Percentiles rank a stretch among this genome's conserved stretches.
These are phyloP conservation scores for Lacerta viridis DNA, from an alignment of 2,797 vertebrate genomes.

Conservation along the genomic window DNA sequence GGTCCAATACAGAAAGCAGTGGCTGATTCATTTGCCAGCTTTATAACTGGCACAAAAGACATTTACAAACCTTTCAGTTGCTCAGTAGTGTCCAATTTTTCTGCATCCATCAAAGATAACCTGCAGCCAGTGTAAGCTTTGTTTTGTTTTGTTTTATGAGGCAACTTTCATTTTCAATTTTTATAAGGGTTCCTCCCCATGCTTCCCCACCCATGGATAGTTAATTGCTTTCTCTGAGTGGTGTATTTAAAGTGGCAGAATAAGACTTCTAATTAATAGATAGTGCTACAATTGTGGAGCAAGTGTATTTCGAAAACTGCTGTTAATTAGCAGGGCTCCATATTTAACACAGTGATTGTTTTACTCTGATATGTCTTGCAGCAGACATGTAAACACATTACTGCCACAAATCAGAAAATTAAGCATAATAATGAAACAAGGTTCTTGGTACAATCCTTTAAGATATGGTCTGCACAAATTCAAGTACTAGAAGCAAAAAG, in stretches of 20 bases:
- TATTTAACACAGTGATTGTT: background rate
- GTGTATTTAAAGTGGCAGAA: background rate
- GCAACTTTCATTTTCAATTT: background rate
- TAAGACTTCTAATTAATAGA: background rate
- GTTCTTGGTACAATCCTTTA: background rate
- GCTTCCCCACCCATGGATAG: background rate
- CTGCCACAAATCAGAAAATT: background rate
- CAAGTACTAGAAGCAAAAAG: background rate
- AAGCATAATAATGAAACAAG: background rate
- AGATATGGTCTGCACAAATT: background rate
- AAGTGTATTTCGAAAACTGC: slow-evolving; percentile 30
- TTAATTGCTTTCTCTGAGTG: background rate
- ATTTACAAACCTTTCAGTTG: slow-evolving; percentile 26
- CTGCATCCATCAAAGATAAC: slow-evolving; percentile 17
- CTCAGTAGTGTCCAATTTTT: slow-evolving; percentile 30
- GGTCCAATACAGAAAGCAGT: slow-evolving; percentile 21
- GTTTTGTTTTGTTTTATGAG: too few relatives aligned
- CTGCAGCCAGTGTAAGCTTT: background rate
- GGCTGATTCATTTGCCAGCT: slow-evolving; percentile 17
- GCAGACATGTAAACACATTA: background rate
- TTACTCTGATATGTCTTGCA: background rate
- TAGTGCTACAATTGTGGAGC: background rate
- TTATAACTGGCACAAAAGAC: slow-evolving; percentile 24
- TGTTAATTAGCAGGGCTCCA: background rate
- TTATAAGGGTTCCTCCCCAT: background rate